Base-by-base conservation (phyloP, 2,888 invertebrate species). In the Orthonevra nobilis region DNA sequence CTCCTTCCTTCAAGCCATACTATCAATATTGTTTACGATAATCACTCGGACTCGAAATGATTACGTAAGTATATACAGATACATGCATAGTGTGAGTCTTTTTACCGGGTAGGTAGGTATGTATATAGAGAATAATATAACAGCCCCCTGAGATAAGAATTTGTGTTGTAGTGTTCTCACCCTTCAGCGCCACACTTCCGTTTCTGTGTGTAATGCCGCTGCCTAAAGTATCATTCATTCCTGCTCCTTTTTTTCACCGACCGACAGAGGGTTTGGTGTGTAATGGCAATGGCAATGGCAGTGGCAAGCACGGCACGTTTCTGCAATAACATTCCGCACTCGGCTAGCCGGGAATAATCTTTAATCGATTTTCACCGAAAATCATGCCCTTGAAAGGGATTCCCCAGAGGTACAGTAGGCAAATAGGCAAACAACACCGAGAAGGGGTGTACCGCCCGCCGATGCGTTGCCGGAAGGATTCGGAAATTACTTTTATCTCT, bases 271-370 rank as follows among this genome's bases (percentile, higher is more conserved):
- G 23, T 34, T 32, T 38, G 42, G 48, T 44, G 60, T 61, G 15
- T 36, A 69, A 42, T 77, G 72, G 60, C 66, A 60, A 73, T 66
- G 79, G 73, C 56, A 69, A 42, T 77, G 72, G 60, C 66, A 60
- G 79, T 66, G 79, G 73, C 56, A 79, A 73, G 72, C 79, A 79
- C 72, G 73, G 79, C 79, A 79, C 79, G 79, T 79, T 79, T 79
- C 54, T 73, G 79, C 79, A 79, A 79, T 79, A 79, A 79, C 79
- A 79, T 73, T 79, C 79, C 73, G 79, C 73, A 73, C 66, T 66
- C 60, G 72, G 79, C 73, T 73, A 73, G 56, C 60, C 72, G 73
- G 73, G 72, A 73, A 79, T 79, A 79, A 79, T 73, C 79, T 61
- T 73, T 68, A 79, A 79, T 79, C 79, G 79, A 79, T 79, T 79